These are phyloP conservation scores for Acipenser ruthenus DNA, from an alignment of 2,797 vertebrate species.

Conservation along the genomic window DNA sequence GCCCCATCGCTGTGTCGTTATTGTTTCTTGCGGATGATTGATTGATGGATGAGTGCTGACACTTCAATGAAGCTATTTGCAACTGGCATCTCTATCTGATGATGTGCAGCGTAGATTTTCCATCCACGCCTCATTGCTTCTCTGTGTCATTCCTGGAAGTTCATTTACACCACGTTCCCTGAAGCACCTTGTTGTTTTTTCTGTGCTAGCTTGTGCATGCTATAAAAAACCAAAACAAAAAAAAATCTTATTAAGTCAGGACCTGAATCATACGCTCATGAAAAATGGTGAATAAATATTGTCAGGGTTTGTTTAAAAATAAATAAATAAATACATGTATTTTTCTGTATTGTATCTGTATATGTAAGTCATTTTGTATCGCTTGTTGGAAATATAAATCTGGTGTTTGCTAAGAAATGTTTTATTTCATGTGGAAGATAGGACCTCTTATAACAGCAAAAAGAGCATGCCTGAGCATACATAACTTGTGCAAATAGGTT, in stretches of 20 bases:
- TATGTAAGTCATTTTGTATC: too few species aligned
- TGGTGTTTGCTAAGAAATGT: too few species aligned
- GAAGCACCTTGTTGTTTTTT: conserved; percentile 77
- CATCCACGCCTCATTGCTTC: conserved; percentile 99
- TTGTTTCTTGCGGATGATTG: conserved; percentile 99
- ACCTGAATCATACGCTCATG: conserved; percentile 75
- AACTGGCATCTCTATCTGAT: conserved; percentile 98
- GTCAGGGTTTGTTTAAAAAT: too few species aligned
- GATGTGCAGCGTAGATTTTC: conserved; percentile 99
- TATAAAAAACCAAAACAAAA: conserved; percentile 79
- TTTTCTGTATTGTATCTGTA: too few species aligned
- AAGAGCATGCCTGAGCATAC: too few species aligned
- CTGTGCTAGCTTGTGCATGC: conserved; percentile 62
- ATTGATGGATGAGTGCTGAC: conserved; percentile 99
- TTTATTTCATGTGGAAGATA: too few species aligned
- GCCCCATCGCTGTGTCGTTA: conserved; percentile 79
- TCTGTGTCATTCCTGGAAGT: conserved; percentile 99
- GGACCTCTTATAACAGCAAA: too few species aligned
- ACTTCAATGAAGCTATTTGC: conserved; percentile 99
- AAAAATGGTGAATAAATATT: conserved; percentile 30
- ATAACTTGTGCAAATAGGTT: too few species aligned
- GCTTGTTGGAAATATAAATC: too few species aligned
- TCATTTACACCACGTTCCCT: conserved; percentile 98
- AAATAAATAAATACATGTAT: too few species aligned
- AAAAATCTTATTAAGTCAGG: conserved; percentile 72